Conservation (phyloP, 1,140 invertebrate genomes). For the Whitmania pigra region DNA sequence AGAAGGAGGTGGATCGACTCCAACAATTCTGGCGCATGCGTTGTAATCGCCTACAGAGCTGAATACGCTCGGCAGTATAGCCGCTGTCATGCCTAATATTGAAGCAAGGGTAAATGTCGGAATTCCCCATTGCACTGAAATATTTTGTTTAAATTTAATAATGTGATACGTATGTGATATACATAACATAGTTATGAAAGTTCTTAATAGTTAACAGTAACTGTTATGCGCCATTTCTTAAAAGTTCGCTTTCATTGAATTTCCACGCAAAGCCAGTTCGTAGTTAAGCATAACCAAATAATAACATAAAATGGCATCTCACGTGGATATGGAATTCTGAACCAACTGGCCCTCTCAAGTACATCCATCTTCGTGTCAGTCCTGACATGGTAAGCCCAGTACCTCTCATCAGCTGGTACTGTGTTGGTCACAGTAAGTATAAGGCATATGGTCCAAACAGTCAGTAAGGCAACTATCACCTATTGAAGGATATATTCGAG, state of each 20-base stretch:
- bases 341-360: conserved; percentile 63
- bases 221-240: too few species aligned
- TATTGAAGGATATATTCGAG: background rate
- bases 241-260: too few species aligned
- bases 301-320: background rate
- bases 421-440: conserved; percentile 57
- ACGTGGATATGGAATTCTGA: conserved; percentile 66
- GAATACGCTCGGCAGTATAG: conserved; percentile 34
- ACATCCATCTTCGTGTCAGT: conserved; percentile 65
- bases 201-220: too few species aligned
- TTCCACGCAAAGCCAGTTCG: conserved; percentile 17
- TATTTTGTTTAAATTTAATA: too few species aligned
- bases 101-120: conserved; percentile 31
- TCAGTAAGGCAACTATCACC: conserved; percentile 56
- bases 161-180: too few species aligned
- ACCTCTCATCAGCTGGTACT: conserved; percentile 43
- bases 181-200: too few species aligned
- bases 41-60: conserved; percentile 39
- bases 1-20: background rate
- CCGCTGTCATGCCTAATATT: conserved; percentile 35
- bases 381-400: conserved; percentile 54
- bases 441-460: conserved; percentile 65
- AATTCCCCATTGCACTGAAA: conserved; percentile 32
- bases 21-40: conserved; percentile 29
- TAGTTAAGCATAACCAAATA: background rate